These are phyloP conservation scores for Bubo bubo DNA, from an alignment of 2,113 vertebrate species.

Conservation along the genomic window DNA sequence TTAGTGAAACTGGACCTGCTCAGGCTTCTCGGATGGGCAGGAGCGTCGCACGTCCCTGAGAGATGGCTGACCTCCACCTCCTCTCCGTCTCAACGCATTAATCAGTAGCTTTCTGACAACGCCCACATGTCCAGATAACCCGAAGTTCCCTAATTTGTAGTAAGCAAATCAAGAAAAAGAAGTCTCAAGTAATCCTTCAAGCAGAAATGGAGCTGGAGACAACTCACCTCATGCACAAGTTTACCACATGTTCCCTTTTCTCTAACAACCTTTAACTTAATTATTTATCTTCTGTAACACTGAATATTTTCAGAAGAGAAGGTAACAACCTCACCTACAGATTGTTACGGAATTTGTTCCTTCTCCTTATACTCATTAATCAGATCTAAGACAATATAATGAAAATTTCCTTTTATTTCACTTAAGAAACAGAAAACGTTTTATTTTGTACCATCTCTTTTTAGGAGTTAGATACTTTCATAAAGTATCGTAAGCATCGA, in stretches of 20 bases:
- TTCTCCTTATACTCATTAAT: neutral
- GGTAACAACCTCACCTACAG: neutral
- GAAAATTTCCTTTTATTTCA: neutral
- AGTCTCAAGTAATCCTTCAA: neutral
- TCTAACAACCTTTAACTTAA: neutral
- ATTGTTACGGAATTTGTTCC: neutral
- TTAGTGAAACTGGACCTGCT: accelerated
- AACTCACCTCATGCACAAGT: accelerated
- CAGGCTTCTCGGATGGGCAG: neutral
- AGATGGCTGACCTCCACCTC: neutral
- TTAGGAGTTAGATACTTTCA: neutral
- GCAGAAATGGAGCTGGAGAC: neutral
- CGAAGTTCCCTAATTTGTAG: neutral
- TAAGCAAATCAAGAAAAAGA: neutral
- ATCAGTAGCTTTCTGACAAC: neutral
- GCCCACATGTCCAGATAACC: neutral
- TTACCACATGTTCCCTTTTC: neutral
- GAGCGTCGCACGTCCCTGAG: neutral
- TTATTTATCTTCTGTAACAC: neutral
- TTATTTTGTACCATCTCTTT: neutral
- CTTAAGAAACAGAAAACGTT: neutral
- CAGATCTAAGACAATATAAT: neutral
- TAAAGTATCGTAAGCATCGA: neutral
- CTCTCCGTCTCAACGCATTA: accelerated
- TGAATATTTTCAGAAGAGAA: neutral